phyloP scores from a whole-genome alignment of 2,797 vertebrate species.

The Salmo trutta region DNA sequence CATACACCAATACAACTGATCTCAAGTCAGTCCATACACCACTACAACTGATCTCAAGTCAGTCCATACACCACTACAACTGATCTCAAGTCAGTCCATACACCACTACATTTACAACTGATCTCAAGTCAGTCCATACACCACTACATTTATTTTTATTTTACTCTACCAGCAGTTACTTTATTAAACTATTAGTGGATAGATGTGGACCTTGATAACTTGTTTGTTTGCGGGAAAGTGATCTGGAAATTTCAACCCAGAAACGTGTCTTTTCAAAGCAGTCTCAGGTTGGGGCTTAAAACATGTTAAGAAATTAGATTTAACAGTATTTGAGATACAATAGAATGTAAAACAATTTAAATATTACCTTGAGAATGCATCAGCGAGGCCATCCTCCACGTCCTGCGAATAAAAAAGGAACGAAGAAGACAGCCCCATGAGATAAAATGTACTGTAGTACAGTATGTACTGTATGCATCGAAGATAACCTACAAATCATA shows the following conservation, averaged over 20 bases:
- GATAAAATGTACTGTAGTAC: conserved; percentile 11
- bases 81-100: too few relatives aligned
- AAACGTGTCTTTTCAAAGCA: too few relatives aligned
- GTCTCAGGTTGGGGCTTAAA: too few relatives aligned
- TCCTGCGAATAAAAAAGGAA: conserved; percentile 66
- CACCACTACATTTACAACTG: too few relatives aligned
- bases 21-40: too few relatives aligned
- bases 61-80: too few relatives aligned
- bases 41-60: too few relatives aligned
- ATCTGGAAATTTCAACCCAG: too few relatives aligned
- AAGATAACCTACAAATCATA: too few relatives aligned
- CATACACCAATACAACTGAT: too few relatives aligned
- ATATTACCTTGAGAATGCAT: conserved; percentile 82
- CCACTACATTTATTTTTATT: background rate
- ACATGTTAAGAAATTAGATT: background rate
- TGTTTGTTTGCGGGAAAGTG: too few relatives aligned
- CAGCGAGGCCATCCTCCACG: conserved; percentile 78
- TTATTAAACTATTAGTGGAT: background rate
- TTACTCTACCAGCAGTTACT: background rate
- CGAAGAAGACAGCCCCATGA: conserved; percentile 6
- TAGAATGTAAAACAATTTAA: background rate
- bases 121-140: background rate
- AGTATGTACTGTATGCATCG: too few relatives aligned
- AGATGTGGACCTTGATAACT: background rate
- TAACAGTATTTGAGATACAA: background rate